phyloP scores from a whole-genome alignment of 2,113 vertebrate species.

The Calidris pygmaea region DNA sequence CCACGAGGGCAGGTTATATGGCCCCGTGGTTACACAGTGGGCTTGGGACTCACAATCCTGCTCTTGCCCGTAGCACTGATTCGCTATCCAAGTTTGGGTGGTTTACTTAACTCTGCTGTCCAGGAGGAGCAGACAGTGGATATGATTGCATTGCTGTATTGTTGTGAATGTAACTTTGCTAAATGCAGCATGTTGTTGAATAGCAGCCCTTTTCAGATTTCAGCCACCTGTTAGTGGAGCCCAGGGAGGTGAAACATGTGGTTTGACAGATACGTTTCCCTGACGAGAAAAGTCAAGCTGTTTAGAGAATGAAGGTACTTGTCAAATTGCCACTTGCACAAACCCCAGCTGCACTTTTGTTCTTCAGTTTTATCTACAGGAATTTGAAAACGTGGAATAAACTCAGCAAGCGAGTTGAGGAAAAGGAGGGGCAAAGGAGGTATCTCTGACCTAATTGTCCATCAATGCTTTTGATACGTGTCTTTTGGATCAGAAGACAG shows the following conservation, averaged over 20 bases:
- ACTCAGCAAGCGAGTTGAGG: conserved; percentile 13
- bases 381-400: conserved; percentile 37
- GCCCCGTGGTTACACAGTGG: neutral
- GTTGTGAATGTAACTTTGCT: neutral
- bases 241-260: neutral
- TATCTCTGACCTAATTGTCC: neutral
- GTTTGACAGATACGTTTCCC: neutral
- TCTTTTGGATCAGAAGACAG: neutral
- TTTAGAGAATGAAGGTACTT: conserved; percentile 28
- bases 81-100: rapidly evolving
- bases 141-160: neutral
- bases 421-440: neutral
- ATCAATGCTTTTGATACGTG: neutral
- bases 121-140: neutral
- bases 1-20: rapidly evolving
- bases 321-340: conserved; percentile 29
- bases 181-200: neutral
- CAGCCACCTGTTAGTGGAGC: neutral
- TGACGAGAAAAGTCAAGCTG: neutral
- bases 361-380: conserved; percentile 39
- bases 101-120: neutral
- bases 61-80: neutral
- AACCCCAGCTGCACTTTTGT: neutral
- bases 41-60: neutral
- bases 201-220: neutral